phyloP scores from a whole-genome alignment of 2,797 vertebrate genomes.

The Enteromius paludinosus region DNA sequence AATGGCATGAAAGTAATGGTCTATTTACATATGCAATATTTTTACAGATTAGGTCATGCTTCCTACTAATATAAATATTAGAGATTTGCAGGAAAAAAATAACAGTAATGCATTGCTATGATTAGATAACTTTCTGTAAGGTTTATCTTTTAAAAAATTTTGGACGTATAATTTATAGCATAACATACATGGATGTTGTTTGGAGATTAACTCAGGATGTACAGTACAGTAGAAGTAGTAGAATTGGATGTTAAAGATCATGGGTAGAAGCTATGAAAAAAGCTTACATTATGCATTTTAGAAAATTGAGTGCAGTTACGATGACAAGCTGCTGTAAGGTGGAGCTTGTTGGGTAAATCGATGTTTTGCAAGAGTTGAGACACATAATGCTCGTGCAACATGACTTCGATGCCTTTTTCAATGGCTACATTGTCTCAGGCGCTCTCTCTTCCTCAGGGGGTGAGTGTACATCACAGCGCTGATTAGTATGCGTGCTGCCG shows the following conservation, averaged over 20 bases:
- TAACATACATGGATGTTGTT: background rate
- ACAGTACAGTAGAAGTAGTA: background rate
- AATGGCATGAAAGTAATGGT: background rate
- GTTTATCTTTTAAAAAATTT: background rate
- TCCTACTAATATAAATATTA: background rate
- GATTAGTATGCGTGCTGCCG: conserved; percentile 54
- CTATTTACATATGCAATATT: background rate
- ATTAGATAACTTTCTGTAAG: background rate
- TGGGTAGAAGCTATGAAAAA: background rate
- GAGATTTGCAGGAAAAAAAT: background rate
- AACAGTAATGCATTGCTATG: background rate
- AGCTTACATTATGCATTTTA: background rate
- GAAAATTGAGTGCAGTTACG: conserved; percentile 11
- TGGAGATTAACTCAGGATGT: background rate
- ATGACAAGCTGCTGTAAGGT: conserved; percentile 13
- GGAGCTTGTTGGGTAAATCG: conserved; percentile 22
- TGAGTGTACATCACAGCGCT: conserved; percentile 46
- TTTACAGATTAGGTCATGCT: background rate
- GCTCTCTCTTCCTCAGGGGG: conserved; percentile 40
- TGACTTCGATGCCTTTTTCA: conserved; percentile 23
- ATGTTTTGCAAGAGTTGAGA: conserved; percentile 36
- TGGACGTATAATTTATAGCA: background rate
- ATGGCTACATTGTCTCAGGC: conserved; percentile 24
- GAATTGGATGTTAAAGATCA: background rate
- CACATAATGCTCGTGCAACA: conserved; percentile 18